Conservation (phyloP, 2,888 invertebrate genomes). For the Agrochola litura region DNA sequence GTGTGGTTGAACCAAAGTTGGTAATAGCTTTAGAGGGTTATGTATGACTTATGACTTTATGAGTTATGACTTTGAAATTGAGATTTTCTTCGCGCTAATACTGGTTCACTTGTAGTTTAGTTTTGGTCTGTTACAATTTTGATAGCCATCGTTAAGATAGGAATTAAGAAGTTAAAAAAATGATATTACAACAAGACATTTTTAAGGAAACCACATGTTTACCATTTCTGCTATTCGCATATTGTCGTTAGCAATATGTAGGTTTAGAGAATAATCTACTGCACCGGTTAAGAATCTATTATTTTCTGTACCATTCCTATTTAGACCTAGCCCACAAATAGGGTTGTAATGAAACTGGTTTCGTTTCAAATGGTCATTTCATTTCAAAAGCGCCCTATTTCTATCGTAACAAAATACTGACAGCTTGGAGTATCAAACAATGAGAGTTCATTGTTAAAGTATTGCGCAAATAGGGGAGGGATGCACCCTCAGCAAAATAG, state of each 20-base stretch:
- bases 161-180: background rate
- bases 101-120: background rate
- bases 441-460: constrained; percentile 84
- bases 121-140: background rate
- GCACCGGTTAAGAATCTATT: constrained; percentile 14
- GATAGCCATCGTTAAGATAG: background rate
- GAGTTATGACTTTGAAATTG: background rate
- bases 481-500: constrained; percentile 79
- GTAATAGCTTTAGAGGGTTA: background rate
- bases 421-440: constrained; percentile 78
- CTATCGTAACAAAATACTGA: constrained; percentile 66
- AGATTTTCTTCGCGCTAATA: background rate
- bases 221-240: background rate
- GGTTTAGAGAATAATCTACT: constrained; percentile 1
- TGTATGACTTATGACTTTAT: too few relatives aligned
- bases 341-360: constrained; percentile 53
- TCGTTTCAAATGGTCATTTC: constrained; percentile 61
- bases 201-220: background rate
- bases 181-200: background rate
- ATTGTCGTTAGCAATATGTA: background rate
- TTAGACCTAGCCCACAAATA: constrained; percentile 11
- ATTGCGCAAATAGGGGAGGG: constrained; percentile 85
- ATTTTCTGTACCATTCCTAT: constrained; percentile 20
- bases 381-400: constrained; percentile 70
- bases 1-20: background rate